Percentiles rank a stretch among this genome's conserved stretches.
Conservation (phyloP, 2,797 vertebrate species). For the Coracias cyanogaster region DNA sequence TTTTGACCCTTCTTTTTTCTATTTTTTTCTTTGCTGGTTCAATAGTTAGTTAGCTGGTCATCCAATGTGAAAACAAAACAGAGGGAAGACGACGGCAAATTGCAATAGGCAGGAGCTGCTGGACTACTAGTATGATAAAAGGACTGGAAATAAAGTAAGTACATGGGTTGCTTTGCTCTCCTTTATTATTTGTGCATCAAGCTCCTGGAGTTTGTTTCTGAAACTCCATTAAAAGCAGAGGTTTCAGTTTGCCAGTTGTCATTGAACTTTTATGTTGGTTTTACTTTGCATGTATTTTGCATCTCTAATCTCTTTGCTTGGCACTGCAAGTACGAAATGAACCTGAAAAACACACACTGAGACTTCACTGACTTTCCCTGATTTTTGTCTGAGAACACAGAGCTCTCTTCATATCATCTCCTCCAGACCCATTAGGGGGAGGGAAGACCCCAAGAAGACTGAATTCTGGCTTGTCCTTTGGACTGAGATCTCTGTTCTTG, state of each 20-base stretch:
- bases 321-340: conserved; percentile 18
- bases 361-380: neutral
- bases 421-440: neutral
- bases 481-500: neutral
- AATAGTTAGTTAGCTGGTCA: conserved; percentile 46
- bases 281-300: conserved; percentile 40
- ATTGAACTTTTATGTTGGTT: conserved; percentile 13
- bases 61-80: neutral
- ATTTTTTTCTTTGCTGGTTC: conserved; percentile 8
- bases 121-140: neutral
- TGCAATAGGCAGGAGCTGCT: neutral
- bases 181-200: neutral
- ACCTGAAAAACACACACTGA: neutral
- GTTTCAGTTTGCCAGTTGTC: neutral
- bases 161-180: neutral
- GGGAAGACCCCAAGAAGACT: neutral
- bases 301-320: conserved; percentile 10
- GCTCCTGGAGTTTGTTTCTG: neutral
- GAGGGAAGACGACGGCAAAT: neutral
- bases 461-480: neutral
- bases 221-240: neutral
- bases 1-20: conserved; percentile 3
- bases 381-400: neutral
- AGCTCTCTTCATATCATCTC: neutral
- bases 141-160: neutral